These are phyloP conservation scores for Centrocercus urophasianus DNA, from an alignment of 2,113 vertebrate species.

Conservation along the genomic window DNA sequence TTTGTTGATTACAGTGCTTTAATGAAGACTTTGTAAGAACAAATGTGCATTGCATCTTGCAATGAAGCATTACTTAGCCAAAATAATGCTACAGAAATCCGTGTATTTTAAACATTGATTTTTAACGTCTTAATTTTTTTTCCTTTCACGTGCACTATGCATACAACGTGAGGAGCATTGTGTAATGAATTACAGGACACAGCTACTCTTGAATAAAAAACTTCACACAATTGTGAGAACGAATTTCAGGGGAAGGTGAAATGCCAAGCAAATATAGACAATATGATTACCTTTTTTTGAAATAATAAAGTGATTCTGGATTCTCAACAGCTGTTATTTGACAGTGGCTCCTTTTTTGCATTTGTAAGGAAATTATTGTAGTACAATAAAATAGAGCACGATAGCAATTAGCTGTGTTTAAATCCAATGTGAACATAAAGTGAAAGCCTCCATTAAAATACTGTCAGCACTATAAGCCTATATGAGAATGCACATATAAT, in stretches of 20 bases:
- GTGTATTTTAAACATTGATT: not conserved
- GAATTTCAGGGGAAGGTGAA: not conserved
- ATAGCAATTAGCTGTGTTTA: accelerated
- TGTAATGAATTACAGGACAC: not conserved
- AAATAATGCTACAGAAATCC: not conserved
- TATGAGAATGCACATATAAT: not conserved
- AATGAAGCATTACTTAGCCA: not conserved
- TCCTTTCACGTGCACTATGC: not conserved
- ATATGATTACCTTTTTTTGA: not conserved
- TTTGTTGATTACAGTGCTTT: not conserved
- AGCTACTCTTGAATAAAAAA: not conserved
- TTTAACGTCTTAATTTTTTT: not conserved
- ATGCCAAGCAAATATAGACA: not conserved
- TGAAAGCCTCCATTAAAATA: not conserved
- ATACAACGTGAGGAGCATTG: not conserved
- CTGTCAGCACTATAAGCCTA: not conserved
- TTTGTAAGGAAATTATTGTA: not conserved
- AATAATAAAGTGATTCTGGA: not conserved
- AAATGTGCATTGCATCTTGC: not conserved
- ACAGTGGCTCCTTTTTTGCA: not conserved
- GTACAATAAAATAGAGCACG: not conserved
- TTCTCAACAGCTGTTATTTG: not conserved
- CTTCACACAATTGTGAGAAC: not conserved
- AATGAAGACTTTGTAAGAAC: not conserved
- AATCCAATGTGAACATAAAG: not conserved